These are phyloP conservation scores for Bombus soroeensis DNA, from an alignment of 1,140 invertebrate genomes.

Conservation along the genomic window DNA sequence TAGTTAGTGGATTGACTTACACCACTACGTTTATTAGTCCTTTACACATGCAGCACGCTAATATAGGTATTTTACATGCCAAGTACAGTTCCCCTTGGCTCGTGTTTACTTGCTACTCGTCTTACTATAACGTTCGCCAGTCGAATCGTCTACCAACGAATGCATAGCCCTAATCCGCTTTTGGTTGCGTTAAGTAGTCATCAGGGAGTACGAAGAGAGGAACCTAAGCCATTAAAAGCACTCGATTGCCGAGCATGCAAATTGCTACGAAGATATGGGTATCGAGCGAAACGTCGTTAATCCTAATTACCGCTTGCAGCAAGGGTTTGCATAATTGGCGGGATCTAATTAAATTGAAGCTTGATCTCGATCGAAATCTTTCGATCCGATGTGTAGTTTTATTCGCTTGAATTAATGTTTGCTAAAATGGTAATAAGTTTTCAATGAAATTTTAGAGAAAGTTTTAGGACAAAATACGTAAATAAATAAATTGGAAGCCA, in stretches of 20 bases:
- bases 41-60: too few species aligned
- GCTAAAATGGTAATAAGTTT: background rate
- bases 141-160: background rate
- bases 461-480: too few species aligned
- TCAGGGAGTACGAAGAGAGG: background rate
- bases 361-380: background rate
- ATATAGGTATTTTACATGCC: too few species aligned
- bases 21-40: too few species aligned
- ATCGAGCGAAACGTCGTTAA: background rate
- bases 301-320: background rate
- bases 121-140: background rate
- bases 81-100: too few species aligned
- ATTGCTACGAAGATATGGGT: background rate
- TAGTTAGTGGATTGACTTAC: too few species aligned
- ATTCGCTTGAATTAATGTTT: background rate
- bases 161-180: constrained; percentile 34
- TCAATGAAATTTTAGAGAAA: background rate
- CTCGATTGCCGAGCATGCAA: background rate
- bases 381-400: background rate
- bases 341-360: background rate
- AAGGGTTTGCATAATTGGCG: background rate
- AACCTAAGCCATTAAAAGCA: constrained; percentile 27
- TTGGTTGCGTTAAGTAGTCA: background rate
- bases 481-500: too few species aligned
- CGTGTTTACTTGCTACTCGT: background rate